Evolutionary conservation across 2,888 invertebrate species (phyloP), one percentile per base, ranked within the genome.

Genomic region (Lepidocyrtinus sp.): DNA sequence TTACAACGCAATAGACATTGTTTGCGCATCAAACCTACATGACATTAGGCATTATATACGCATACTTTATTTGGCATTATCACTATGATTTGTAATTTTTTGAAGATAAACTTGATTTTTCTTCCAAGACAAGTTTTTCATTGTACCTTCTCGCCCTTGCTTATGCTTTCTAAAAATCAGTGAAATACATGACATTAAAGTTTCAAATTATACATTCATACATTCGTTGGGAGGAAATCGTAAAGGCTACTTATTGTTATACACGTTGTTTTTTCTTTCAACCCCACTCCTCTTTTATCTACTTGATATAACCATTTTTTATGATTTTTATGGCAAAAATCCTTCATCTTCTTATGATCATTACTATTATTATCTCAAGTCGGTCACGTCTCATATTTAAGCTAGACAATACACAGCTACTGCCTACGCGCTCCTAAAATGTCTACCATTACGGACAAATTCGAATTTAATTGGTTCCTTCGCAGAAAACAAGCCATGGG

Each of bases 61-160:
- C 15, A 50, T 50, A 50, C 50, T 17, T n/a, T 50, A 17, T 50
- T 50, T 50, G n/a, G 50, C 50, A 50, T 50, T 50, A 50, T 50
- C 50, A 50, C 50, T 50, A 50, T 50, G 50, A 50, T 50, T 50
- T 50, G 50, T 50, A 50, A 50, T 50, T 50, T 50, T 50, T 50
- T 36, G 55, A 75, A 61, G 67, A 75, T 75, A 68, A 75, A 75
- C 75, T 75, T 75, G 75, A 75, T 68, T 75, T 75, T 59, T 15
- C 27, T 17, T 70, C 21, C 61, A 65, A 68, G 68, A 75, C 75
- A 45, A 62, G 75, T 74, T 74, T 68, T 68, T 68, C 62, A 59
- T 55, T 64, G 12, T 17, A 36, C 5, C 36, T 36, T 7, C 17
- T 50, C 50, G 50, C 50, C 50, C 50, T 50, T 17, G 50, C n/a